phyloP scores from a whole-genome alignment of 2,113 vertebrate species.

The Eclectus roratus region DNA sequence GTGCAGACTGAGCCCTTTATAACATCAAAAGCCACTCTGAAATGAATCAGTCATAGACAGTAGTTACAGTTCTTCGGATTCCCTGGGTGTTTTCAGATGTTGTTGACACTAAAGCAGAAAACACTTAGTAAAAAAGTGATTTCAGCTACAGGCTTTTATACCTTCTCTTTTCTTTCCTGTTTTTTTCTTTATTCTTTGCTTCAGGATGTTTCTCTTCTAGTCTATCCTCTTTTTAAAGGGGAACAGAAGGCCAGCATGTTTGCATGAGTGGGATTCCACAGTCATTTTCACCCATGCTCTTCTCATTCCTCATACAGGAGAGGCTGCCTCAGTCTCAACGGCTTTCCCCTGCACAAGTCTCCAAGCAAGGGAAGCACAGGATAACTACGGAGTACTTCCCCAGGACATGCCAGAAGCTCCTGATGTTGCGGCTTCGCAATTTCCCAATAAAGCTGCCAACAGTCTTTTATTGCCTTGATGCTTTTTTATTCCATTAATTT shows the following conservation, averaged over 20 bases:
- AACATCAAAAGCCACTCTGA: background rate
- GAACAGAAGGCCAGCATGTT: background rate
- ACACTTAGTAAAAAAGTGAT: background rate
- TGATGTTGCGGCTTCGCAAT: background rate
- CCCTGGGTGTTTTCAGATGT: background rate
- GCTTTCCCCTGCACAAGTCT: background rate
- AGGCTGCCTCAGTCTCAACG: fast-evolving
- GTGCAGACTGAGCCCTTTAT: background rate
- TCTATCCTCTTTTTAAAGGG: background rate
- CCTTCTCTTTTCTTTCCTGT: background rate
- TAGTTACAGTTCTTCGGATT: background rate
- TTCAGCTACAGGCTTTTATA: background rate
- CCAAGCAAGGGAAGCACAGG: background rate
- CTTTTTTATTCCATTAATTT: background rate
- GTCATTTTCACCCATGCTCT: background rate
- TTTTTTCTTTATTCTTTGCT: background rate
- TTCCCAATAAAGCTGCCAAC: background rate
- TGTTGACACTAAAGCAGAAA: background rate
- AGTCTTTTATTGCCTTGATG: background rate
- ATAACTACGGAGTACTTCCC: background rate
- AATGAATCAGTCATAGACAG: background rate
- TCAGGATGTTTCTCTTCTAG: background rate
- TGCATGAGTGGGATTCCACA: background rate
- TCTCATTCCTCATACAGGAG: background rate
- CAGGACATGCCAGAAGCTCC: background rate